phyloP scores from a whole-genome alignment of 1,140 invertebrate species.

The Scaptomyza graminum region DNA sequence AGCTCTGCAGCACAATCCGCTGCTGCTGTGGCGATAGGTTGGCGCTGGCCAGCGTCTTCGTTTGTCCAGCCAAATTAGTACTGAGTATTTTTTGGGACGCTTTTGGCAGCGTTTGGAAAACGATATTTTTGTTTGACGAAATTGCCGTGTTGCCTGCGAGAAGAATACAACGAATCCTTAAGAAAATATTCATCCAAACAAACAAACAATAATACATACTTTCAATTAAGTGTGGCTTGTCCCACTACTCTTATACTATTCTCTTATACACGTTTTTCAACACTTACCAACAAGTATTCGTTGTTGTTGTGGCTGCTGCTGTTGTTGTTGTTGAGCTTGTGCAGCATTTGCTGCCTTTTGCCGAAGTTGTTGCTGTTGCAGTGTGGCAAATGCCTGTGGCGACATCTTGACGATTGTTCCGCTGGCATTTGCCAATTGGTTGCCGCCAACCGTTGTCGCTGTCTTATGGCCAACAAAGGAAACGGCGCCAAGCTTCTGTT shows the following conservation, averaged over 20 bases:
- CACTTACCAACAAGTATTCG: constrained; percentile 73
- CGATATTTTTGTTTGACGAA: constrained; percentile 74
- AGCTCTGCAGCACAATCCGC: constrained; percentile 82
- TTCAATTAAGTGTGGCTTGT: too few relatives aligned
- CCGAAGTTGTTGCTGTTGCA: constrained; percentile 75
- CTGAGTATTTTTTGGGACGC: constrained; percentile 69
- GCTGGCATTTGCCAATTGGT: constrained; percentile 13
- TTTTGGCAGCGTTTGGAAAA: constrained; percentile 67
- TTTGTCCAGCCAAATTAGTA: constrained; percentile 30
- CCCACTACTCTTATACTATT: too few relatives aligned
- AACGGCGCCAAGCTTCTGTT: constrained; percentile 68
- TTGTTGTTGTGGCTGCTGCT: constrained; percentile 54
- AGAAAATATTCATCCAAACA: too few relatives aligned
- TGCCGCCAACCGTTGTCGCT: constrained; percentile 15
- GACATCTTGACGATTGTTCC: constrained; percentile 78
- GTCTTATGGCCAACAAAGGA: constrained; percentile 60
- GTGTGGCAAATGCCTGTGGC: constrained; percentile 69
- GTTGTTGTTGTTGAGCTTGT: constrained; percentile 29
- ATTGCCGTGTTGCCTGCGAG: constrained; percentile 71
- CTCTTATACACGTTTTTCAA: too few relatives aligned
- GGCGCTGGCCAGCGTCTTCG: constrained; percentile 44
- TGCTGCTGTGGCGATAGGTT: constrained; percentile 84
- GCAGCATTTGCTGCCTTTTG: constrained; percentile 51
- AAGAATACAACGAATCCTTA: neutral
- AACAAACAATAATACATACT: too few relatives aligned